These are phyloP conservation scores for Saccopteryx leptura DNA, from an alignment of 2,113 vertebrate genomes.

Conservation along the genomic window DNA sequence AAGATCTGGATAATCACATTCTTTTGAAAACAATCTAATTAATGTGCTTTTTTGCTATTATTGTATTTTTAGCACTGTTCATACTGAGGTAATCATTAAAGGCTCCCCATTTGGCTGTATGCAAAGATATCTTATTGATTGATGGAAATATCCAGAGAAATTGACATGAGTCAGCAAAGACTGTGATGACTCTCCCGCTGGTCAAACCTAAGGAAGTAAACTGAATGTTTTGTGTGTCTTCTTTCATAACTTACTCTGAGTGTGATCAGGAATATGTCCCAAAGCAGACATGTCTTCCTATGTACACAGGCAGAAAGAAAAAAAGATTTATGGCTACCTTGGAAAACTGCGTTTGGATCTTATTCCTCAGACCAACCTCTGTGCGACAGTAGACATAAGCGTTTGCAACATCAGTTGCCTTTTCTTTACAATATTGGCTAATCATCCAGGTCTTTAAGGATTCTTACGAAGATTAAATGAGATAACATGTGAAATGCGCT, in stretches of 20 bases:
- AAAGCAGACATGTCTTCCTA: conserved; percentile 22
- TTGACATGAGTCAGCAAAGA: not conserved
- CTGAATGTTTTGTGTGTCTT: not conserved
- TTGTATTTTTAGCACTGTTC: conserved; percentile 34
- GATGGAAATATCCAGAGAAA: not conserved
- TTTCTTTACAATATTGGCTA: conserved; percentile 31
- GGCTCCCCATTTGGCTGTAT: not conserved
- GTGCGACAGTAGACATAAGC: conserved; percentile 1
- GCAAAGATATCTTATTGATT: conserved; percentile 18
- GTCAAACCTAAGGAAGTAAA: not conserved
- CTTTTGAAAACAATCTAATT: conserved; percentile 59
- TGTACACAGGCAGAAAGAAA: not conserved
- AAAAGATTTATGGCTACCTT: not conserved
- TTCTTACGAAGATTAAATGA: conserved; percentile 60
- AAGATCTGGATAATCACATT: conserved; percentile 57
- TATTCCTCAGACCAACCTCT: conserved; percentile 34
- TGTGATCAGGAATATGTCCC: not conserved
- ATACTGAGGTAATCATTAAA: conserved; percentile 27
- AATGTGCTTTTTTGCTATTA: conserved; percentile 47
- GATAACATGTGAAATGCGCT: conserved; percentile 14
- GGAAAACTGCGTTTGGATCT: conserved; percentile 39
- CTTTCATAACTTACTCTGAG: not conserved
- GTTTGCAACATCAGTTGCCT: conserved; percentile 13
- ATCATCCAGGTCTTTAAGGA: conserved; percentile 45
- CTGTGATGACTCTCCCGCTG: not conserved